Conservation (phyloP, 2,113 vertebrate genomes). For the Pterocles gutturalis region DNA sequence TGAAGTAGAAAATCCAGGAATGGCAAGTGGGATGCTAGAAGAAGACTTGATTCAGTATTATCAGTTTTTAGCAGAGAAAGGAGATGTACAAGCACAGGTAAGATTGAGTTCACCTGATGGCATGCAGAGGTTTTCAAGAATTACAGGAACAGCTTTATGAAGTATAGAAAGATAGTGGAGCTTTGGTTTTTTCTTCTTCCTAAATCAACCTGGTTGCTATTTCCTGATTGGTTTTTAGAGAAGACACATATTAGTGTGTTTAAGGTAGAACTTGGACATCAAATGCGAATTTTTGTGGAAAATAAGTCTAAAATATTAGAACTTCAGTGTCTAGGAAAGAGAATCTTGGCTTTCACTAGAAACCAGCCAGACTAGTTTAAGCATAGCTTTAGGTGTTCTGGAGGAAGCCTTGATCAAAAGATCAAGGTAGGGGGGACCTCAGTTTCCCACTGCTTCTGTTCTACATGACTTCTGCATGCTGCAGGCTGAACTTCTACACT, state of each 20-base stretch:
- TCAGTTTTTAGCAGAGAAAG: conserved; percentile 97
- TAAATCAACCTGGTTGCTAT: neutral
- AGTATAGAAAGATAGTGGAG: accelerated
- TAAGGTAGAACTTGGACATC: neutral
- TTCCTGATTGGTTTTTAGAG: neutral
- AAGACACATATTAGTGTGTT: neutral
- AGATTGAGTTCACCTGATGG: neutral
- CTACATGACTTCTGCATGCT: neutral
- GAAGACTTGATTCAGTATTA: conserved; percentile 99
- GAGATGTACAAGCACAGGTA: conserved; percentile 98
- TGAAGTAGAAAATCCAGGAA: conserved; percentile 94
- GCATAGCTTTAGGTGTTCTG: neutral
- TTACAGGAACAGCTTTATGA: neutral
- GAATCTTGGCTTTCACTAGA: neutral
- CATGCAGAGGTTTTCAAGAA: neutral
- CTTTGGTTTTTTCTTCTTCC: neutral
- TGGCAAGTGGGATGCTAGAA: conserved; percentile 95
- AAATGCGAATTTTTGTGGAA: neutral
- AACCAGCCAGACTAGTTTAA: neutral
- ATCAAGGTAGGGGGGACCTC: neutral
- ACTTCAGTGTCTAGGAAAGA: neutral
- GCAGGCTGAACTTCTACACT: neutral
- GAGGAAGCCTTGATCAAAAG: neutral
- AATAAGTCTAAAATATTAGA: neutral
- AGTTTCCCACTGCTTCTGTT: neutral